These are phyloP conservation scores for Porites lobata DNA, from an alignment of 92 coral and sea anemone genomes.

Conservation along the genomic window DNA sequence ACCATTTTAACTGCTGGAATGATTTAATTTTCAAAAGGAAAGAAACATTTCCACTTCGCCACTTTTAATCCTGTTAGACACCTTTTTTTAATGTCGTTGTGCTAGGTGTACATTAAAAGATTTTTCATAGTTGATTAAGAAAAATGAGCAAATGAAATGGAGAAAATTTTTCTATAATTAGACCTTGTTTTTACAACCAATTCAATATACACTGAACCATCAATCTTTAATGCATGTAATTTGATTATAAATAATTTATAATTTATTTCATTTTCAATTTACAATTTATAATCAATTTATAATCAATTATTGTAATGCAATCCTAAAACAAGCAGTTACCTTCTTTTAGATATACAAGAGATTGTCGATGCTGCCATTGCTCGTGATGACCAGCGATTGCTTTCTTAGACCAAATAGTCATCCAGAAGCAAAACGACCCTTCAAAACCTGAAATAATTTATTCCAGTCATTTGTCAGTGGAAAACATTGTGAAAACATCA, in stretches of 20 bases:
- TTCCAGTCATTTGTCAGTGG: not conserved
- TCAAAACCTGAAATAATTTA: slow-evolving; percentile 29
- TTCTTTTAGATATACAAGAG: not conserved
- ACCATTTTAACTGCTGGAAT: not conserved
- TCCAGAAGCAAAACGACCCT: slow-evolving; percentile 7
- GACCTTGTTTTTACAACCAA: no score
- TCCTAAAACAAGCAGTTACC: no score
- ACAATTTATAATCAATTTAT: no score
- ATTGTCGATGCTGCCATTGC: not conserved
- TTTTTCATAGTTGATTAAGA: no score
- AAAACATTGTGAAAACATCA: slow-evolving; percentile 6
- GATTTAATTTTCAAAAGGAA: not conserved
- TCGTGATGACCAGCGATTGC: not conserved
- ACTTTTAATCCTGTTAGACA: not conserved
- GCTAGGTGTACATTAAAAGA: no score
- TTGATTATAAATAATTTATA: no score
- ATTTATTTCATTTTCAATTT: no score
- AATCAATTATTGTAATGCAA: no score
- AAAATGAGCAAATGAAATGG: no score
- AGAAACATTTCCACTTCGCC: not conserved
- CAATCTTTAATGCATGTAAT: no score
- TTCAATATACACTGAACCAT: no score
- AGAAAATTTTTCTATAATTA: no score
- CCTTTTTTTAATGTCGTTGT: not conserved
- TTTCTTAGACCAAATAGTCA: slow-evolving; percentile 9